Evolutionary conservation across 2,113 vertebrate genomes (phyloP).

Genomic region (Corvus cornix): DNA sequence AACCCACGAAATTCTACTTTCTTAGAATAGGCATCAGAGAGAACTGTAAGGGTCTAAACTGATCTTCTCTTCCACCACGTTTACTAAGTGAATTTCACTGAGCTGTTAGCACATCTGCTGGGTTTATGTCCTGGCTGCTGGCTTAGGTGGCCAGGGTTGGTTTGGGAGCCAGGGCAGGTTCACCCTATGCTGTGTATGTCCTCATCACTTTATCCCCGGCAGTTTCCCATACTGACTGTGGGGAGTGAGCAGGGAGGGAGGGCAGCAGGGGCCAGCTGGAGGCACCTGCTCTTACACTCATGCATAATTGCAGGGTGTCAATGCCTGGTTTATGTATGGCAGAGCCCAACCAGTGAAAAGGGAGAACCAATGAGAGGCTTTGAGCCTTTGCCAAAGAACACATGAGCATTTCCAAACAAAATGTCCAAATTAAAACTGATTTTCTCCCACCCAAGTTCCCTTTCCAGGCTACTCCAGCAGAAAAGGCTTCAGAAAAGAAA

Average conservation of each 20-base stretch:
- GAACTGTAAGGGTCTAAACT: not conserved
- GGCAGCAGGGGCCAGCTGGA: not conserved
- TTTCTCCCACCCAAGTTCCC: not conserved
- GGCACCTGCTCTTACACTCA: not conserved
- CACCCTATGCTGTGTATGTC: not conserved
- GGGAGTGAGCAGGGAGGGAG: not conserved
- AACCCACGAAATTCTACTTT: not conserved
- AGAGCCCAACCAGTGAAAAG: not conserved
- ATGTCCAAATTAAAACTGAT: not conserved
- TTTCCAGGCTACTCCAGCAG: not conserved
- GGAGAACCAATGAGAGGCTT: accelerated
- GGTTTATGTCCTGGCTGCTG: not conserved
- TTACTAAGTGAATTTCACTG: not conserved
- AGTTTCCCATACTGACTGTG: not conserved
- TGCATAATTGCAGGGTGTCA: not conserved
- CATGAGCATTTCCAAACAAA: not conserved
- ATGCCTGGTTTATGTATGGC: accelerated
- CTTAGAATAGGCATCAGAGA: not conserved
- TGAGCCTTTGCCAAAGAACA: not conserved
- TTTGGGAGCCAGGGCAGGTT: not conserved
- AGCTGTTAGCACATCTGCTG: accelerated
- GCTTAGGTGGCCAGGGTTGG: not conserved
- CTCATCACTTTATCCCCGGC: not conserved
- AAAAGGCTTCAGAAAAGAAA: not conserved
- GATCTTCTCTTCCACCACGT: not conserved